Evolutionary conservation across 1,140 invertebrate species (phyloP), one percentile per base, ranked within the genome.

Genomic region (Drosophila willistoni): DNA sequence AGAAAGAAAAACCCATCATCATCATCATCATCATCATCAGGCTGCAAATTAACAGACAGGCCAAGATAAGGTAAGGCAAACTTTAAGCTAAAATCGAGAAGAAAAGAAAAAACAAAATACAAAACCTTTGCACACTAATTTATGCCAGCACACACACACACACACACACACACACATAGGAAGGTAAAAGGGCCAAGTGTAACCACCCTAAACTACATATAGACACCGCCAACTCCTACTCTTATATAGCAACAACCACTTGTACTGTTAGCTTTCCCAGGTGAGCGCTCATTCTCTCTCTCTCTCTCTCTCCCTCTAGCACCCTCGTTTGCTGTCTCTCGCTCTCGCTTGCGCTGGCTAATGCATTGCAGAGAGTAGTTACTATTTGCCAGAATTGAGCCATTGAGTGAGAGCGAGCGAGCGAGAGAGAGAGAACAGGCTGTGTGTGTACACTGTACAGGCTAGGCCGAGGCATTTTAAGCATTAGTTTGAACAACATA

Each of bases 401-500:
- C 17, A 14, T 14, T 22, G 39, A 41, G 17, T 33, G 39, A 59
- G 33, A 36, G 64, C 19, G 68, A 71, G 72, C 22, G 57, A 41
- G 17, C 33, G 51, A 57, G 33, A 34, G 64, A n/a, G 68, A 71
- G 72, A 34, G 54, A 68, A 66, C 44, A 44, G 56, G 33, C 19
- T 59, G 29, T 29, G 29, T 29, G 22, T 25, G 22, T 25, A 25
- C 22, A 25, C 2, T 25, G 22, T 25, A 25, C 19, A 29, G 68
- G 51, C 71, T 89, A 89, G 84, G 84, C 84, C 80, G 34, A 39
- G 36, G 84, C 79, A 87, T 87, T 87, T 87, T 89, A 89, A 87
- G 84, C 84, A 87, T 87, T 87, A 87, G 84, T 89, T 87, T 84
- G 73, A 87, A 87, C 84, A 87, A 89, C 85, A 87, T 80, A 89